Evolutionary conservation across 2,113 vertebrate genomes (phyloP).

Genomic region (Parus major): DNA sequence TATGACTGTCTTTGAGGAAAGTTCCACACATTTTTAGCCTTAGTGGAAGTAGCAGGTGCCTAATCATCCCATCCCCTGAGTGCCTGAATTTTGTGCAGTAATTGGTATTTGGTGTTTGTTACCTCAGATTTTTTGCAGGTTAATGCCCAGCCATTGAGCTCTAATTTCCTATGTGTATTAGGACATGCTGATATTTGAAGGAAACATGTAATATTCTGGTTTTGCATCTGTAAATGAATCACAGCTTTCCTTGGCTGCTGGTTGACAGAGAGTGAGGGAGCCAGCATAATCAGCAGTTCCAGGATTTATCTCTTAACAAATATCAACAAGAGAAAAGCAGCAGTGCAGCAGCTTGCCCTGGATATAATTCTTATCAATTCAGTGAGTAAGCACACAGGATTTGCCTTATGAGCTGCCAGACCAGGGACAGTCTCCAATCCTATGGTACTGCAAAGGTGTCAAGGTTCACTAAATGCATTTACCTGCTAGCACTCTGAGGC

Average conservation of each 20-base stretch:
- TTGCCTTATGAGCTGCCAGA: background rate
- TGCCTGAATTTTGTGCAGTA: background rate
- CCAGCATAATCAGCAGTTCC: background rate
- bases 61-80: rapidly evolving
- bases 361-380: background rate
- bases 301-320: background rate
- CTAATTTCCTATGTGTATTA: background rate
- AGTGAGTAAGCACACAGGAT: background rate
- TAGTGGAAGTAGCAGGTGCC: background rate
- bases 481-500: background rate
- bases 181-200: background rate
- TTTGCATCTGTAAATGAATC: background rate
- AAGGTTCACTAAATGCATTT: background rate
- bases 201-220: background rate
- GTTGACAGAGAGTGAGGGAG: background rate
- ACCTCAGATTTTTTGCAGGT: background rate
- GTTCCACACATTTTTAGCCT: background rate
- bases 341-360: background rate
- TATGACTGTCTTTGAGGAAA: background rate
- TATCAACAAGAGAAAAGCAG: background rate
- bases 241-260: background rate
- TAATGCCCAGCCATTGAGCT: background rate
- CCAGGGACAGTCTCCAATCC: background rate
- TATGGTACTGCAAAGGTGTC: background rate
- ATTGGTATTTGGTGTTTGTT: background rate